Base-by-base conservation (phyloP, 2,797 vertebrate genomes). In the Artibeus lituratus region DNA sequence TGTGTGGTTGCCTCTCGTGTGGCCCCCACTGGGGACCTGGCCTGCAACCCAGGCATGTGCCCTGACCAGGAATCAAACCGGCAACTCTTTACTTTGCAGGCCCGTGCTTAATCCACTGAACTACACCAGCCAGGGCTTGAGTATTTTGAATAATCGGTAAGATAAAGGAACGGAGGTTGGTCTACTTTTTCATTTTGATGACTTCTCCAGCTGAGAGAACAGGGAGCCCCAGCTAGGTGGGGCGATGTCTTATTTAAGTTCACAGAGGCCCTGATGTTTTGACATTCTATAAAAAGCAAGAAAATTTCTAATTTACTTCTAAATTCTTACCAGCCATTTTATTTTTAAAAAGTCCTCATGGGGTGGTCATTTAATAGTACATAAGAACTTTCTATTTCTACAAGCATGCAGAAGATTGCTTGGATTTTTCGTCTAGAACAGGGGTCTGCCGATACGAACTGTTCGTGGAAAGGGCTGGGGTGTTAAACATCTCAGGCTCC, bases 401-500 rank as follows among this genome's bases (percentile, higher is more conserved):
- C 57, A 70, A 80, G 49, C 55, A 57, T 59, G 24, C 65, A 39
- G 88, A 91, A 88, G 55, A 59, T 80, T 47, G 42, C 83, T 91
- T 73, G 80, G 39, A 74, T 84, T 51, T 91, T 84, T 78, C 55
- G 59, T 70, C 69, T 82, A 95, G 82, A 91, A 88, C 24, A 95
- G 32, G 39, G 35, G 81, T 82, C 87, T 53, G 7, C 26, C 62
- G n/a, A 15, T n/a, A 55, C 51, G 74, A 85, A 81, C 49, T 91
- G 32, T 87, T 88, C 69, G 80, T 51, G 10, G 73, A 80, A 89
- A 85, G 84, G 73, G 51, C 37, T 49, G 70, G 67, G 62, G 67
- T 37, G 72, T 62, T 62, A 94, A 89, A 94, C 86, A 86, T 81
- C 94, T 92, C 42, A 92, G 69, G 37, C 42, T 92, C 53, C 49